Base-by-base conservation (phyloP, 2,888 invertebrate species). In the Nomada flava region DNA sequence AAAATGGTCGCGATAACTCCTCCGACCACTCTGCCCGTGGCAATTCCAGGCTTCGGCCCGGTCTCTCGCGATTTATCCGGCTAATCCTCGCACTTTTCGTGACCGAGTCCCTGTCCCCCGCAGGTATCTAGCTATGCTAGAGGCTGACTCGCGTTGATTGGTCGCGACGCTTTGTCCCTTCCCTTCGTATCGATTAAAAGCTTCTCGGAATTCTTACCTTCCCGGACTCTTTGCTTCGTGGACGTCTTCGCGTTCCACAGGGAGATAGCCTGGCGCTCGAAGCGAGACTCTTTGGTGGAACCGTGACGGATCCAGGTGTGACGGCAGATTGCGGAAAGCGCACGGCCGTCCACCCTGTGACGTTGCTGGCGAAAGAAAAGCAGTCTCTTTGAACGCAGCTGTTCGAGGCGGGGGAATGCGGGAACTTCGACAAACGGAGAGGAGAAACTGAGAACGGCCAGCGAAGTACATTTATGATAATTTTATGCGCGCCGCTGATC, bases 1-100 rank as follows among this genome's bases (percentile, higher is more conserved):
- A 89, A 90, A 91, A 91, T 90, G 89, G 86, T 85, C 86, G 86
- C 87, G 89, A 91, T 91, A 89, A 91, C 87, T 90, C 83, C 86
- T 76, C 42, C 67, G 44, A 63, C 57, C 50, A 20, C 53, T 77
- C 76, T 0, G 29, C 78, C 77, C 74, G 70, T 82, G 68, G 83
- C 84, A 84, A 79, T 84, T 86, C 82, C 79, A 82, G 76, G 15
- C 76, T 81, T 77, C 63, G 64, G 63, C 65, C 44, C 53, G 0
- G 5, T 5, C 63, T 10, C 11, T 4, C 64, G 80, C 86, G 87
- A 89, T 90, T 91, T 90, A 89, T 84, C 53, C 78, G 81, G 72
- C 86, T 88, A 89, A 86, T 88, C 88, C 88, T 75, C 75, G 82
- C 79, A 81, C 80, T 84, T 89, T 81, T 89, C 79, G 71, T 79